phyloP scores from a whole-genome alignment of 1,140 invertebrate genomes.

The Drosophila ironensis region DNA sequence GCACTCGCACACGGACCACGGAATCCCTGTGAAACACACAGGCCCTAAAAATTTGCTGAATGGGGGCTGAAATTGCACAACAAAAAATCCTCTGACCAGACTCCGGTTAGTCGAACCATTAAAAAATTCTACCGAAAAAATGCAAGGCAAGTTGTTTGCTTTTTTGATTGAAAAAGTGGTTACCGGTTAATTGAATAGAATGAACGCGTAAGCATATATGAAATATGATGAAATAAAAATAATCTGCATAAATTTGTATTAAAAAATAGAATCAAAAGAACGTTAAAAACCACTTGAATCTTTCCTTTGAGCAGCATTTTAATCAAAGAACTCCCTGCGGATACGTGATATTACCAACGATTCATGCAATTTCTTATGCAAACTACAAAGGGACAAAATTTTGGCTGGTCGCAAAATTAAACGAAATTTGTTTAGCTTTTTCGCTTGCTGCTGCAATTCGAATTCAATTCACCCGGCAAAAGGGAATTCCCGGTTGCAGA shows the following conservation, averaged over 20 bases:
- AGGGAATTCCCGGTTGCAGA: slow-evolving; percentile 46
- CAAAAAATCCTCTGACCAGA: background rate
- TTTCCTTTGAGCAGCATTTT: background rate
- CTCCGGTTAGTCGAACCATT: slow-evolving; percentile 20
- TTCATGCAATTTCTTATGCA: slow-evolving; percentile 16
- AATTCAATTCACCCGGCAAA: slow-evolving; percentile 47
- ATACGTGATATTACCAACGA: slow-evolving; percentile 6
- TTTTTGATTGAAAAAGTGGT: background rate
- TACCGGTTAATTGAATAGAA: background rate
- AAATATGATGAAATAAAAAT: background rate
- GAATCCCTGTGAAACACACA: background rate
- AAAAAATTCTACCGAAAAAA: slow-evolving; percentile 10
- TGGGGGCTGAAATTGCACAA: background rate
- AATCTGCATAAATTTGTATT: background rate
- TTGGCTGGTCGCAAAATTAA: slow-evolving; percentile 5
- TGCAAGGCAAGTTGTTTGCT: background rate
- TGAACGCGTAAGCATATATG: too few species aligned
- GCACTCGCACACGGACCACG: slow-evolving; percentile 9
- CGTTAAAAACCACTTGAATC: too few species aligned
- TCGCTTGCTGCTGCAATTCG: slow-evolving; percentile 55
- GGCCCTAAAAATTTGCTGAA: slow-evolving; percentile 30
- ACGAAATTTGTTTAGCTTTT: slow-evolving; percentile 21
- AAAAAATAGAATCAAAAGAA: background rate
- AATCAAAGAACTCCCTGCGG: slow-evolving; percentile 7
- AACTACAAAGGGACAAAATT: slow-evolving; percentile 18